Evolutionary conservation across 2,113 vertebrate species (phyloP).

Genomic region (Nannospalax galili): DNA sequence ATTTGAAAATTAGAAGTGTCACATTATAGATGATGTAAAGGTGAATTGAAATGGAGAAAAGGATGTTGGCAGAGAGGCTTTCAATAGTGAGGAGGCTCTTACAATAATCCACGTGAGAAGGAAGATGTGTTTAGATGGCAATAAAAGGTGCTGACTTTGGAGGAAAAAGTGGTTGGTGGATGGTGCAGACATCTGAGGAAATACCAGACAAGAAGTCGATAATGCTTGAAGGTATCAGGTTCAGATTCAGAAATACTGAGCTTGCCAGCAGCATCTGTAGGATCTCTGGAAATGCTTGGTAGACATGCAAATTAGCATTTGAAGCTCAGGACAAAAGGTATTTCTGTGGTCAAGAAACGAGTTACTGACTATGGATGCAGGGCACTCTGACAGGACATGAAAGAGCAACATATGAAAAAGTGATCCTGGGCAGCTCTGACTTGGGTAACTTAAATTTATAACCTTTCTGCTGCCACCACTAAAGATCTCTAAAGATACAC

Average conservation of each 20-base stretch:
- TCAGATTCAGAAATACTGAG: neutral
- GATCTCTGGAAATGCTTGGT: neutral
- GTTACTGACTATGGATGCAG: neutral
- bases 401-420: neutral
- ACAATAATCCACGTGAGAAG: neutral
- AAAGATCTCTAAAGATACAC: too few species aligned
- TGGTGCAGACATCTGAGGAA: neutral
- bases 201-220: neutral
- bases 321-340: neutral
- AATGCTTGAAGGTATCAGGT: neutral
- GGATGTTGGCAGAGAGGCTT: neutral
- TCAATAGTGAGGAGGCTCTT: neutral
- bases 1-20: neutral
- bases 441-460: neutral
- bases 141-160: neutral
- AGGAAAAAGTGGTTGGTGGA: neutral
- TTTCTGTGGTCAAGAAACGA: neutral
- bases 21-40: neutral
- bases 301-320: neutral
- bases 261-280: neutral
- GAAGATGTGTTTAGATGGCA: neutral
- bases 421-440: neutral
- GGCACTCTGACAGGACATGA: neutral
- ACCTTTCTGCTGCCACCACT: neutral
- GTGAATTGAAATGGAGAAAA: neutral